Percentiles rank a stretch among this genome's conserved stretches.
phyloP scores from a whole-genome alignment of 2,797 vertebrate species.

The Carduelis carduelis region DNA sequence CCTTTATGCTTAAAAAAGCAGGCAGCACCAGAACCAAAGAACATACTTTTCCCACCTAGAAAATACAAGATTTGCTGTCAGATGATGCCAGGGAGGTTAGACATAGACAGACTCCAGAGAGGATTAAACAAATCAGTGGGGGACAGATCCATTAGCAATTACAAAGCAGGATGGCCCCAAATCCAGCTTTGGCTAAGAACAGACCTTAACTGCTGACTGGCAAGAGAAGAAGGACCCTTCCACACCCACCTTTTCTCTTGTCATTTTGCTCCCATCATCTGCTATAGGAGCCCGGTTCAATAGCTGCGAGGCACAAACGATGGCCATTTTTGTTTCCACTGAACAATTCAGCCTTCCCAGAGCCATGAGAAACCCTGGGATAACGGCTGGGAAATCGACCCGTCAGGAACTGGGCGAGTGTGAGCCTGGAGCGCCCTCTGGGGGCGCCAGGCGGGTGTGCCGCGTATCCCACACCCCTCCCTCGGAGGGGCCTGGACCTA shows the following conservation, averaged over 20 bases:
- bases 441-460: not conserved
- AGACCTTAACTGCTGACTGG: not conserved
- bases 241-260: not conserved
- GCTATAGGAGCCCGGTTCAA: not conserved
- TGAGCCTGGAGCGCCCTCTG: constrained; percentile 49
- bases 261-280: not conserved
- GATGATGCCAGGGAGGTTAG: not conserved
- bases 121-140: constrained; percentile 17
- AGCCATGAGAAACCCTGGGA: not conserved
- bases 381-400: rapidly evolving
- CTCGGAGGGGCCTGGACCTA: rapidly evolving
- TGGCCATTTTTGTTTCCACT: not conserved
- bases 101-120: not conserved
- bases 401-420: rapidly evolving
- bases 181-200: constrained; percentile 27
- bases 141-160: not conserved
- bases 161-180: not conserved
- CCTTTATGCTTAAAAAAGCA: not conserved
- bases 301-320: not conserved
- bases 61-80: not conserved
- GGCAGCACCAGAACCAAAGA: not conserved
- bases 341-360: not conserved
- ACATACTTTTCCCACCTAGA: not conserved
- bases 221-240: not conserved
- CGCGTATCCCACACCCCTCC: rapidly evolving